These are phyloP conservation scores for Formica exsecta DNA, from an alignment of 1,140 invertebrate genomes.

Conservation along the genomic window DNA sequence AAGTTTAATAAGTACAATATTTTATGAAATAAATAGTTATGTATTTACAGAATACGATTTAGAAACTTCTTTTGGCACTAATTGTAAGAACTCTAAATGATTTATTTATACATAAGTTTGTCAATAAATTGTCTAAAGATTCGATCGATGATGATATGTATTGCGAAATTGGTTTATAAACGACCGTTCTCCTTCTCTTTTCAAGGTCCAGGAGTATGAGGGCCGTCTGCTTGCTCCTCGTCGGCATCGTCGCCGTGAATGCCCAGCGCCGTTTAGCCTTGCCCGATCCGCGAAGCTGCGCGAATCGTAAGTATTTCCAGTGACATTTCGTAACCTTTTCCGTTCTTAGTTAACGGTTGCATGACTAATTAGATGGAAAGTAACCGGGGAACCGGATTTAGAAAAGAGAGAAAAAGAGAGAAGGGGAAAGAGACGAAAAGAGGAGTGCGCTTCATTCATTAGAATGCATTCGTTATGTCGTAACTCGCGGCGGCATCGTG, in stretches of 20 bases:
- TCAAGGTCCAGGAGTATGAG: conserved; percentile 83
- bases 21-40: background rate
- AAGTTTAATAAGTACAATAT: background rate
- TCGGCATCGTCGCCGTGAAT: conserved; percentile 89
- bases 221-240: conserved; percentile 88
- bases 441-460: conserved; percentile 20
- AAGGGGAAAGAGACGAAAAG: background rate
- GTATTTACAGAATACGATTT: background rate
- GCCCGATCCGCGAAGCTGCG: conserved; percentile 95
- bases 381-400: background rate
- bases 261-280: conserved; percentile 94
- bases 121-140: conserved; percentile 3
- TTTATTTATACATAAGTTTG: background rate
- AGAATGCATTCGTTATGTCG: conserved; percentile 1
- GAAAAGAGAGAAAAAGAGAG: background rate
- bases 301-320: conserved; percentile 91
- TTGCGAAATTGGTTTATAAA: background rate
- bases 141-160: background rate
- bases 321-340: conserved; percentile 41
- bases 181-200: conserved; percentile 34
- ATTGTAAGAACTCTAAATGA: background rate
- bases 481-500: background rate
- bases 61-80: background rate
- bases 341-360: background rate
- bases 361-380: conserved; percentile 27